phyloP scores from a whole-genome alignment of 2,888 invertebrate species.

The Dexiosoma caninum region DNA sequence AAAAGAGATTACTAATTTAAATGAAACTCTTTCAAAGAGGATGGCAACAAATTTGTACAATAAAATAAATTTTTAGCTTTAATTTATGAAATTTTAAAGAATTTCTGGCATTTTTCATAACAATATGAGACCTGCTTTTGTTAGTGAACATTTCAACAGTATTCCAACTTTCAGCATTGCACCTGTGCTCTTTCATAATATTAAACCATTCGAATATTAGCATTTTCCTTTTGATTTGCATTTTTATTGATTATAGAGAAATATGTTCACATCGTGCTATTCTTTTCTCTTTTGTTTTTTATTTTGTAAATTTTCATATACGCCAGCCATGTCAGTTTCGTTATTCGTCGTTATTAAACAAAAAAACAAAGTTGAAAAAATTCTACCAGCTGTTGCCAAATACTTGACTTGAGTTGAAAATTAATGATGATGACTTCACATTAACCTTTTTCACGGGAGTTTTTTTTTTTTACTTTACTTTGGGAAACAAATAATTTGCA shows the following conservation, averaged over 20 bases:
- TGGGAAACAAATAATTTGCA: conserved; percentile 15
- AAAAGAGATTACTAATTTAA: no score
- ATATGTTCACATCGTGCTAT: conserved; percentile 3
- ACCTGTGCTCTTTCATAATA: conserved; percentile 10
- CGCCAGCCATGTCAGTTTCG: background rate
- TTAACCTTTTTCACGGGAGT: conserved; percentile 33
- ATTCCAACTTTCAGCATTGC: background rate
- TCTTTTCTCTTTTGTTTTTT: background rate
- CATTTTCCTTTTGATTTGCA: conserved; percentile 17
- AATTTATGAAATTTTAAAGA: no score
- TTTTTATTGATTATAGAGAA: conserved; percentile 35
- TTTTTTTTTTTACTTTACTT: conserved; percentile 1
- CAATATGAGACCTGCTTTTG: no score
- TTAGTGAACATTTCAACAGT: background rate
- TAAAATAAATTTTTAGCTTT: no score
- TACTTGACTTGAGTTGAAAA: conserved; percentile 52
- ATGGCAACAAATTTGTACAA: no score
- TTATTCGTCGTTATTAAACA: background rate
- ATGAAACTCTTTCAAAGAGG: no score
- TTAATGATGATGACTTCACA: conserved; percentile 61
- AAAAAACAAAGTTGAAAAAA: background rate
- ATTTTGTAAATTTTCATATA: background rate
- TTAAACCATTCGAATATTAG: background rate
- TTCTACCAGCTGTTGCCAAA: conserved; percentile 50
- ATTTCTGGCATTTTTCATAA: no score